Evolutionary conservation across 2,797 vertebrate species (phyloP), one percentile per base, ranked within the genome.

Genomic region (Remorina albescens): DNA sequence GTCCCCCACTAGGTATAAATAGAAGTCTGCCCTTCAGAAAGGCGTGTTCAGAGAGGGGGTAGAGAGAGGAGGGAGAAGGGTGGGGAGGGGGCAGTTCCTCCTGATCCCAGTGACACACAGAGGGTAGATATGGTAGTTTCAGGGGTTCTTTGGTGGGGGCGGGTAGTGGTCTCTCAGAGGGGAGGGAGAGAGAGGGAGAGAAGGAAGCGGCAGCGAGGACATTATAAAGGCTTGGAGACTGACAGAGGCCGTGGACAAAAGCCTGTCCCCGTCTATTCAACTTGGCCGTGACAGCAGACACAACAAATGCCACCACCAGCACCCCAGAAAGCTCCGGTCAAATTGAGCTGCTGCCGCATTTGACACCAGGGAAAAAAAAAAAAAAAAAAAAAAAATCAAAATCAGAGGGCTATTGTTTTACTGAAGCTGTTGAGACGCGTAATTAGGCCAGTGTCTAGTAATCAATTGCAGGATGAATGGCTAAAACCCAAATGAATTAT

Each of bases 1-100:
- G 90, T 92, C 92, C 91, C 92, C 92, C 78, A 89, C 92, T 91
- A 91, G 87, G 93, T 92, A 92, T 91, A 93, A 93, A 93, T 92
- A 94, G 91, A 91, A 89, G 88, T 77, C 89, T 89, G 85, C 90
- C 88, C 88, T 92, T 82, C 90, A 92, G 91, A 92, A 90, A 92
- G 89, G 88, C 84, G 75, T 89, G 89, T 88, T 89, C 83, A 76
- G 78, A 78, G 77, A 76, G 83, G 83, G 82, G 86, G 86, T 79
- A 82, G 88, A 83, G 75, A 71, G 80, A 64, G 59, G 51, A 32
- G 44, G 86, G 51, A 46, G 58, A 39, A 60, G 76, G 67, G 47
- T 8, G 7, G 58, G n/a, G 60, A 37, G 72, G 68, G 74, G 83
- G 82, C 65, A 86, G 83, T 76, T 86, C 84, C 87, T 86, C 74